Percentiles rank a stretch among this genome's conserved stretches.
Evolutionary conservation across 2,888 invertebrate genomes (phyloP).

Genomic region (Apamea monoglypha): DNA sequence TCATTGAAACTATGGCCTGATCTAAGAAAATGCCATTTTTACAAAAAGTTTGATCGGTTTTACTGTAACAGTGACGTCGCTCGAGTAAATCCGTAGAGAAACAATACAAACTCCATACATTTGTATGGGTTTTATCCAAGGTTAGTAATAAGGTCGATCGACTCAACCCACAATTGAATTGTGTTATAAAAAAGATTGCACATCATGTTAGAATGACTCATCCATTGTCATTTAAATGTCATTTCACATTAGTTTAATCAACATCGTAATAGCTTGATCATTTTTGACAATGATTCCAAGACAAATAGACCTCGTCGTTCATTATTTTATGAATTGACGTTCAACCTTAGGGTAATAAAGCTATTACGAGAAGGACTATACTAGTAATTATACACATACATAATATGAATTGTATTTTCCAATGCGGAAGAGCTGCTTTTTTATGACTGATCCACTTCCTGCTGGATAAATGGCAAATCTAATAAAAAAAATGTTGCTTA

Average conservation of each 20-base stretch:
- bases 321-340: not conserved
- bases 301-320: not conserved
- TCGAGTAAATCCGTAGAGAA: not conserved
- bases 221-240: conserved; percentile 39
- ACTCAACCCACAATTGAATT: conserved; percentile 29
- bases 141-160: conserved; percentile 39
- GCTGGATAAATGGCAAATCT: not conserved
- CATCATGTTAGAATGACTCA: conserved; percentile 34
- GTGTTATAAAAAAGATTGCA: conserved; percentile 23
- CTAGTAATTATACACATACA: not conserved
- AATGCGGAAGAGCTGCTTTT: conserved; percentile 8
- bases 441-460: not conserved
- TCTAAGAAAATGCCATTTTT: not conserved
- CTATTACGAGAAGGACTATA: not conserved
- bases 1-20: not conserved
- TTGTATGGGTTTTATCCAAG: conserved; percentile 46
- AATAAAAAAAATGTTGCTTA: not conserved
- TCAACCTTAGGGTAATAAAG: not conserved
- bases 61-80: not conserved
- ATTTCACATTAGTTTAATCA: not conserved
- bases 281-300: not conserved
- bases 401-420: not conserved
- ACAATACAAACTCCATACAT: not conserved
- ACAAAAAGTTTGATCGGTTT: not conserved
- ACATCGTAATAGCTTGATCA: not conserved